Evolutionary conservation across 2,113 vertebrate species (phyloP).

Genomic region (Archilochus colubris): DNA sequence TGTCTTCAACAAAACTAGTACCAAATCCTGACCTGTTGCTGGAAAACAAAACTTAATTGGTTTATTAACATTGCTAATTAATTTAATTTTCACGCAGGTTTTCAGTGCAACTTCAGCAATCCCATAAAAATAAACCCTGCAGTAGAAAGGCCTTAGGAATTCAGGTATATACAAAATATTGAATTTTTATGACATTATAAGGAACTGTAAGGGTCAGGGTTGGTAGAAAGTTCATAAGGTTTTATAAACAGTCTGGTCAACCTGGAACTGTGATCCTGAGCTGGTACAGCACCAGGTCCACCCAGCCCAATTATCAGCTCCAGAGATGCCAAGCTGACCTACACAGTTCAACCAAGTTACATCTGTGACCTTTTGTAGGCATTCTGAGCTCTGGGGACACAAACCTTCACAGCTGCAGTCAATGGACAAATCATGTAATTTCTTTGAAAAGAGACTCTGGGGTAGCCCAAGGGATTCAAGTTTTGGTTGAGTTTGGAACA

Average conservation of each 20-base stretch:
- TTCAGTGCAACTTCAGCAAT: background rate
- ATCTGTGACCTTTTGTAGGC: background rate
- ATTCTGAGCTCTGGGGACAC: background rate
- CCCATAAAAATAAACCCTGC: background rate
- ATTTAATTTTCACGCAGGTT: background rate
- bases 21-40: background rate
- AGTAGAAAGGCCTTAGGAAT: background rate
- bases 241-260: background rate
- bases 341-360: background rate
- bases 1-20: background rate
- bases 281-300: background rate
- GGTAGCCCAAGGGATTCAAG: background rate
- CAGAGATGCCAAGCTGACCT: background rate
- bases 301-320: background rate
- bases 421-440: background rate
- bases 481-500: background rate
- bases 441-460: rapidly evolving
- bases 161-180: background rate
- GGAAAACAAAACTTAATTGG: background rate
- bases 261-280: background rate
- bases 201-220: background rate
- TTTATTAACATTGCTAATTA: background rate
- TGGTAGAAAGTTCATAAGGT: background rate
- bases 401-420: background rate
- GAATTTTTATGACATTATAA: background rate